Conservation (phyloP, 2,113 vertebrate genomes). For the Cnemophilus loriae region DNA sequence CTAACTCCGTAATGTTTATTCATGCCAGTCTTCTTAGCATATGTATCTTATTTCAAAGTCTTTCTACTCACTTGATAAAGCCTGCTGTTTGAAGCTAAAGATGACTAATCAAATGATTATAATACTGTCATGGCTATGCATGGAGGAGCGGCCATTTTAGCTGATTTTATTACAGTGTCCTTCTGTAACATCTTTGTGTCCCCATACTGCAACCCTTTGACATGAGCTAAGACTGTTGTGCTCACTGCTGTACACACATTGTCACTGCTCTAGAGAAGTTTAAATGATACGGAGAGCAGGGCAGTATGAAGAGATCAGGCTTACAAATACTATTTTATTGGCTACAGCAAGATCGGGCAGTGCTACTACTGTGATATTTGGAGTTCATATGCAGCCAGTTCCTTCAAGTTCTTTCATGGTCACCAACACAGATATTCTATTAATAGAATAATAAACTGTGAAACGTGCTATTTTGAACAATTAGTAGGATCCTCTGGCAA, state of each 20-base stretch:
- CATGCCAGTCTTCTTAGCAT: neutral
- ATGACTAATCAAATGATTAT: neutral
- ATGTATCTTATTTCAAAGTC: slow-evolving; percentile 8
- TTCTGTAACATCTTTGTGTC: neutral
- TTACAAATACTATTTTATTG: neutral
- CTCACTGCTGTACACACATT: neutral
- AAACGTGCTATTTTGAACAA: neutral
- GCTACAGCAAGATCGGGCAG: neutral
- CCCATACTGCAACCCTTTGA: neutral
- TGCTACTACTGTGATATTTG: neutral
- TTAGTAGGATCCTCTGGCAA: neutral
- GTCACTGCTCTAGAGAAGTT: neutral
- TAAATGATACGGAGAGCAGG: neutral
- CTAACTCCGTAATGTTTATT: slow-evolving; percentile 6
- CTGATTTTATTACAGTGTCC: neutral
- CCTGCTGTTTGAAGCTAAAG: neutral
- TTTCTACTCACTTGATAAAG: neutral
- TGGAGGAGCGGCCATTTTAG: neutral
- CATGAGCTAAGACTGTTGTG: neutral
- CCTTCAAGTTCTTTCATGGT: neutral
- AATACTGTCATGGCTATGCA: neutral
- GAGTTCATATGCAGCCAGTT: neutral
- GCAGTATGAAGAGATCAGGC: neutral
- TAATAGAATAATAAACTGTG: neutral
- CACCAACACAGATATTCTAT: neutral